Percentiles rank a stretch among this genome's conserved stretches.
These are phyloP conservation scores for Pristionchus arcanus DNA, from an alignment of 2,888 invertebrate species.

Conservation along the genomic window DNA sequence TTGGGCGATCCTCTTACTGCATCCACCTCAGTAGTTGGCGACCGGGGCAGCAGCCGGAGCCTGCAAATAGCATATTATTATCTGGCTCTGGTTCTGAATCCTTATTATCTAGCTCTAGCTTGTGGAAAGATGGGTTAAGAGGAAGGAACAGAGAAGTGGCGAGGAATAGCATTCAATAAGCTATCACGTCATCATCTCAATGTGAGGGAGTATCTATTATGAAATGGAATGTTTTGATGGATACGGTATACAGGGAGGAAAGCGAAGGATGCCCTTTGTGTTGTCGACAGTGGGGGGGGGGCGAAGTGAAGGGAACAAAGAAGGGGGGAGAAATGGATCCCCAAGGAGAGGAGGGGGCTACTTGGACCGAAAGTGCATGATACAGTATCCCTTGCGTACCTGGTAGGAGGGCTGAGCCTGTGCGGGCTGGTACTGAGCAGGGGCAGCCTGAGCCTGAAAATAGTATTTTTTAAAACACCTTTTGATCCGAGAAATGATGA, in stretches of 20 bases:
- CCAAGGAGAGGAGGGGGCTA: not conserved
- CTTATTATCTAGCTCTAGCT: too few relatives aligned
- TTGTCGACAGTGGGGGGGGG: not conserved
- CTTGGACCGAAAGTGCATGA: not conserved
- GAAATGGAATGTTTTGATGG: not conserved
- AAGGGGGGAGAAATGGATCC: not conserved
- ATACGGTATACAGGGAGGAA: not conserved
- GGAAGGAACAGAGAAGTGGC: too few relatives aligned
- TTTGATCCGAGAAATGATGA: too few relatives aligned
- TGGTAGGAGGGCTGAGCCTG: conserved; percentile 34
- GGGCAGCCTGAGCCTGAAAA: conserved; percentile 13
- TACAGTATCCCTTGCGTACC: not conserved
- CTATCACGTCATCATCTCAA: too few relatives aligned
- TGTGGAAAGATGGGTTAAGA: too few relatives aligned
- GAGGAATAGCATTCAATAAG: too few relatives aligned
- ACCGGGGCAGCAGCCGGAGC: not conserved
- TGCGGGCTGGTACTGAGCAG: conserved; percentile 28
- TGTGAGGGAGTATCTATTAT: too few relatives aligned
- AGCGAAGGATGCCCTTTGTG: not conserved
- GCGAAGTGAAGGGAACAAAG: not conserved
- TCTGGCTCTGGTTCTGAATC: not conserved
- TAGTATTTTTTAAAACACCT: too few relatives aligned
- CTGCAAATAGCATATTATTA: not conserved
- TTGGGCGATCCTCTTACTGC: not conserved
- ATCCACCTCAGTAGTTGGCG: not conserved